Evolutionary conservation across 2,888 invertebrate genomes (phyloP), one percentile per base, ranked within the genome.

Genomic region (Strigamia crassipes): DNA sequence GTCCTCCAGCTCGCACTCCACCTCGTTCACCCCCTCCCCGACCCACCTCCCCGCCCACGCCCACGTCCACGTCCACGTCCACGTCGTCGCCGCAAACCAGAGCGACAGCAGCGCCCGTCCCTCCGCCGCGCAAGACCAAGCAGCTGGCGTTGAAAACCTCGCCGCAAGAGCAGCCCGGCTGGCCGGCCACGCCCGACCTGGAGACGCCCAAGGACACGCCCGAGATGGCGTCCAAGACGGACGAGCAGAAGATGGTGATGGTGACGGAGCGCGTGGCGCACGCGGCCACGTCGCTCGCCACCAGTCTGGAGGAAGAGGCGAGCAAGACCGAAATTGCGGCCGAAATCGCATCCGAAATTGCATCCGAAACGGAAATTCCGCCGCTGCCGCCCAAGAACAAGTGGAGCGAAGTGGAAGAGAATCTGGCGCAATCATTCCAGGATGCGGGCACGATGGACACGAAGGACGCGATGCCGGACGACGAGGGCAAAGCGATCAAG

Each of bases 401-500:
- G 21, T 83, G 83, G 83, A 21, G 61, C 12, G 83, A 79, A 18
- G 79, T 83, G 0, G 83, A 83, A 10, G 66, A 79, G 1, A 56
- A 79, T 31, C n/a, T 83, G n/a, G 79, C 82, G 46, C 82, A 82
- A 41, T 46, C 83, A 51, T 79, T 81, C 46, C 61, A 61, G 13
- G 83, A 82, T 9, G 27, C 82, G 21, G 80, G 79, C 31, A 78
- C 42, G 38, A 46, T 83, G 81, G 80, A 82, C 66, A 66, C 31
- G 38, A 46, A 82, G 81, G 80, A 82, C 66, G 41, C 31, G 15
- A 66, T 79, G 61, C 66, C 82, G 41, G 81, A 81, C 23, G 83
- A 27, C 27, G 27, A 84, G 18, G 83, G 83, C 10, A 82, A 84
- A 46, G 82, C 85, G 34, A 84, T 85, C 18, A 82, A 90, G 85